Conservation (phyloP, 2,888 invertebrate genomes). For the Sinelater perroti region DNA sequence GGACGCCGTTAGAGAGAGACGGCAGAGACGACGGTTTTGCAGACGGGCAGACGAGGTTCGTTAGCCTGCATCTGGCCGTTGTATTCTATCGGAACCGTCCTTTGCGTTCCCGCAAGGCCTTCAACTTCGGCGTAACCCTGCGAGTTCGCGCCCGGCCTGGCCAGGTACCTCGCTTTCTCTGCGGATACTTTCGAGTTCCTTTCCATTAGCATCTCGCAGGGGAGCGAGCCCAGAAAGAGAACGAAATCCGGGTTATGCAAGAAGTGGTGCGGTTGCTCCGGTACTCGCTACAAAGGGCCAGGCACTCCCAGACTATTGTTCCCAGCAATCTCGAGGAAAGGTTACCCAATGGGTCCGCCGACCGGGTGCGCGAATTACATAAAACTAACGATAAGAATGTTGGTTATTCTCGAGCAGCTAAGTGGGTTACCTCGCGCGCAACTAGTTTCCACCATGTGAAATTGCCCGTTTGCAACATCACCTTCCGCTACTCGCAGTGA, state of each 20-base stretch:
- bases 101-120: slow-evolving; percentile 30
- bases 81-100: slow-evolving; percentile 30
- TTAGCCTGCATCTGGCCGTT: slow-evolving; percentile 27
- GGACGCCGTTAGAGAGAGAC: slow-evolving; percentile 11
- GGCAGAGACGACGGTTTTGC: slow-evolving; percentile 6
- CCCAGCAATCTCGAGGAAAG: slow-evolving; percentile 2
- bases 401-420: slow-evolving; percentile 12
- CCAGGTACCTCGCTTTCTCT: slow-evolving; percentile 33
- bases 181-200: too few relatives aligned
- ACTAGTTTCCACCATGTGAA: slow-evolving; percentile 18
- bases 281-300: too few relatives aligned
- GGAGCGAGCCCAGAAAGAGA: too few relatives aligned
- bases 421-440: slow-evolving; percentile 21
- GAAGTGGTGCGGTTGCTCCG: too few relatives aligned
- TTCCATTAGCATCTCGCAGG: too few relatives aligned
- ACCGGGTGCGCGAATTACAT: not conserved
- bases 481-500: too few relatives aligned
- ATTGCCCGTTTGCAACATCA: slow-evolving; percentile 9
- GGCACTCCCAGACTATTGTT: slow-evolving; percentile 1
- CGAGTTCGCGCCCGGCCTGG: slow-evolving; percentile 11
- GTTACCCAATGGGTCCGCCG: slow-evolving; percentile 6
- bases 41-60: slow-evolving; percentile 23
- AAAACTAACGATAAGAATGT: not conserved
- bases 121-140: slow-evolving; percentile 33
- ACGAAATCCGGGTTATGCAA: too few relatives aligned